Conservation (phyloP, 2,797 vertebrate genomes). For the Karalla daura region DNA sequence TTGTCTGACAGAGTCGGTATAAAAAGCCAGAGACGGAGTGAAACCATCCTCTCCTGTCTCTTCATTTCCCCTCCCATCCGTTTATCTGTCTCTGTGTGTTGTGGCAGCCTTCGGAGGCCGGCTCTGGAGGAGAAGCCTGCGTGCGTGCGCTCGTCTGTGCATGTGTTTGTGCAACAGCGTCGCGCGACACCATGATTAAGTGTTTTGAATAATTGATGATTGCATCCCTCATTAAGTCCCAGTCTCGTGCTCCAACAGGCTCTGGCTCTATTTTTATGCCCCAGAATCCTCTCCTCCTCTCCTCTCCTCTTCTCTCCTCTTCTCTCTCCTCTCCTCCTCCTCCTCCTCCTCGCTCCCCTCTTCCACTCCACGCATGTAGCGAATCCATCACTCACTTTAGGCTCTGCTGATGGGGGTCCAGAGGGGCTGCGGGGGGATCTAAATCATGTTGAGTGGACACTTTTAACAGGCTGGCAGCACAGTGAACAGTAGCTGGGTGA, state of each 20-base stretch:
- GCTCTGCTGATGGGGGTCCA: constrained; percentile 50
- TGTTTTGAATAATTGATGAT: constrained; percentile 85
- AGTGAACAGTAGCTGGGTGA: constrained; percentile 14
- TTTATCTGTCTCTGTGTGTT: constrained; percentile 5
- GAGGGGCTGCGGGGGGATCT: constrained; percentile 42
- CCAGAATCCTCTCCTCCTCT: constrained; percentile 50
- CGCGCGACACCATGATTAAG: constrained; percentile 74
- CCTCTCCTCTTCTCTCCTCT: no score
- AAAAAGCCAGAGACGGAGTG: constrained; percentile 2
- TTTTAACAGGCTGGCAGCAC: constrained; percentile 51
- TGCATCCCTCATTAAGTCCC: constrained; percentile 79
- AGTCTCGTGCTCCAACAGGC: constrained; percentile 62
- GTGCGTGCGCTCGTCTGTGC: not conserved
- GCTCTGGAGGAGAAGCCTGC: constrained; percentile 19
- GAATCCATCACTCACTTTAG: constrained; percentile 65
- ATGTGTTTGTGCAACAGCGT: constrained; percentile 70
- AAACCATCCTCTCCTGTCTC: constrained; percentile 12
- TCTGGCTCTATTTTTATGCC: constrained; percentile 64
- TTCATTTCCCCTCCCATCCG: constrained; percentile 29
- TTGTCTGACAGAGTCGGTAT: no score
- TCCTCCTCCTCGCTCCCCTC: no score
- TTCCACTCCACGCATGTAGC: constrained; percentile 59
- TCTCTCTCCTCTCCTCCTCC: no score
- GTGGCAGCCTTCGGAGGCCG: constrained; percentile 32
- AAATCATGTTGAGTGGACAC: constrained; percentile 69